Base-by-base conservation (phyloP, 37 sponge, comb jelly and placozoan genomes). In the Aplysina aerophoba region DNA sequence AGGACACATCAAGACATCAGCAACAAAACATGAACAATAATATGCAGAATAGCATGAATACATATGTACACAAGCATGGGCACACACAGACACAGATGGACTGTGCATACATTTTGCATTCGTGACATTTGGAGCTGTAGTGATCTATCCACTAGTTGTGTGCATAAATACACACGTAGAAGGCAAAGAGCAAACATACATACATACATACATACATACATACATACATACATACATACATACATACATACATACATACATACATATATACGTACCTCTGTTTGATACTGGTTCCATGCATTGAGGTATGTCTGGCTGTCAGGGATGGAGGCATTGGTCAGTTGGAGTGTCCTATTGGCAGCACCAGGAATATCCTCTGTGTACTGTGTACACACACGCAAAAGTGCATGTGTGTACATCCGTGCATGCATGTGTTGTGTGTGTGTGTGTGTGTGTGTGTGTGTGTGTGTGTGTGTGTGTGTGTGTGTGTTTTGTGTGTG, bases 71-170 rank as follows among this genome's bases (percentile, higher is more conserved):
- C 81, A 80, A 6, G 30, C 81, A 56, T n/a, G 30, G 59, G 30
- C 81, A 80, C 81, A 80, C 81, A 80, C 81, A 80, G 59, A 80
- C 81, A 80, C 81, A 80, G 59, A 80, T 59, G 55, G 59, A 80
- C 81, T 59, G 53, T 59, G 30, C 75, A 54, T 56, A 39, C 28
- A 71, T 36, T n/a, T n/a, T n/a, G n/a, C n/a, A n/a, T n/a, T n/a
- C n/a, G n/a, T n/a, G n/a, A n/a, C n/a, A n/a, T n/a, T n/a, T n/a
- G n/a, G n/a, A n/a, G n/a, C n/a, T n/a, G n/a, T n/a, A n/a, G n/a
- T n/a, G n/a, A n/a, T n/a, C n/a, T n/a, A n/a, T n/a, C n/a, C n/a
- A n/a, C n/a, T n/a, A n/a, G n/a, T n/a, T n/a, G n/a, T n/a, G n/a
- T n/a, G n/a, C n/a, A n/a, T n/a, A 24, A 0, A 44, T 25, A 24